A percentile compares a stretch with the other conserved stretches of the same genome.
These are phyloP conservation scores for Orcinus orca DNA, from an alignment of 2,113 vertebrate genomes.

Conservation along the genomic window DNA sequence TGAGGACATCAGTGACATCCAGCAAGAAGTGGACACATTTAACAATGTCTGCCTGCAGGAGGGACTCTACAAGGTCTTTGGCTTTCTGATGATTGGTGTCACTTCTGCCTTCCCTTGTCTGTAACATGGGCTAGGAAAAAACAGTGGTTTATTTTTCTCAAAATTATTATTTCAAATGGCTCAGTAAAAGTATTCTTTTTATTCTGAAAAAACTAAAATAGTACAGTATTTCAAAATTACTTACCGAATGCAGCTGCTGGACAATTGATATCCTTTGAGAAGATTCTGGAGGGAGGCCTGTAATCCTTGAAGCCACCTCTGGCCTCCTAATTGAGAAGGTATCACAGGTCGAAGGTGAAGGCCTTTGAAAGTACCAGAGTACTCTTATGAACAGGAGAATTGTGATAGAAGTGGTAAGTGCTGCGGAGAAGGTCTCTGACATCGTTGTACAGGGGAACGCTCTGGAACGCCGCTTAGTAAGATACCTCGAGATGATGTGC, in stretches of 20 bases:
- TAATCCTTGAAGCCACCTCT: conserved; percentile 71
- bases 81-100: conserved; percentile 49
- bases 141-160: background rate
- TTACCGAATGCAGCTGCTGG: conserved; percentile 78
- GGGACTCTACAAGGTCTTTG: conserved; percentile 60
- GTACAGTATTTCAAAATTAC: conserved; percentile 37
- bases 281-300: conserved; percentile 77
- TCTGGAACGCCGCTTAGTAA: conserved; percentile 67
- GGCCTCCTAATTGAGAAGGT: conserved; percentile 68
- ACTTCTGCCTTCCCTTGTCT: conserved; percentile 58
- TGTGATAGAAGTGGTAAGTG: conserved; percentile 68
- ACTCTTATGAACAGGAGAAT: conserved; percentile 65
- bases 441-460: conserved; percentile 45
- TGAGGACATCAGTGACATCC: conserved; percentile 76
- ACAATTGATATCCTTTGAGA: conserved; percentile 75
- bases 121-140: conserved; percentile 30
- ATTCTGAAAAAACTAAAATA: background rate
- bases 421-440: conserved; percentile 61
- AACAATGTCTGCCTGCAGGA: conserved; percentile 71
- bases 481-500: conserved; percentile 71
- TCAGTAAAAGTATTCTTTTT: background rate
- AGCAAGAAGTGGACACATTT: conserved; percentile 77
- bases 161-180: background rate
- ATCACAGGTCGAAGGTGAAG: conserved; percentile 66
- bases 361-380: conserved; percentile 63